Evolutionary conservation across 2,888 invertebrate genomes (phyloP), one percentile per base, ranked within the genome.

Genomic region (Caenorhabditis drosophilae): DNA sequence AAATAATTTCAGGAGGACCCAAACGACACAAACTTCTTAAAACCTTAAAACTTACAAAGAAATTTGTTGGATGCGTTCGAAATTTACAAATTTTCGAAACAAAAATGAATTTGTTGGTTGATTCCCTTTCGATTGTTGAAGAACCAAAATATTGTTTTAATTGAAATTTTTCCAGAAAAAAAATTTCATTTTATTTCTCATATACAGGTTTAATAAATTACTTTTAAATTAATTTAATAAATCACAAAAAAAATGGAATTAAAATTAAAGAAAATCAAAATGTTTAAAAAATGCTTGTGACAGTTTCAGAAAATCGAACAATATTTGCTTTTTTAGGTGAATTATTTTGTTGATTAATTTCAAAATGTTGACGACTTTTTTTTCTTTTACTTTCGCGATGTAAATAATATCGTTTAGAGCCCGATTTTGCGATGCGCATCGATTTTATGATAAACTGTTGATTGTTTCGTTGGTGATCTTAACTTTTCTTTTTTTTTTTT

Each of bases 61-160:
- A 56, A 47, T 69, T 64, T 16, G 64, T 69, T 11, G 69, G 69
- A 15, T 69, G 69, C 36, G 50, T 69, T 15, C 41, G 48, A 31
- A 64, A 60, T 40, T 31, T 69, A 48, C 36, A 45, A 31, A 61
- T 69, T 1, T 53, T 64, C 27, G 53, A 47, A 23, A 50, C 41
- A 22, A 45, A 47, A 22, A 45, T 69, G 9, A 54, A 69, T 27
- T 25, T 64, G 25, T 35, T 69, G 4, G 38, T 44, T 2, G 64
- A 69, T 45, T 54, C 69, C 20, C 12, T 69, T 35, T 50, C 46
- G 12, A 41, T 41, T 2, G 26, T 63, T 9, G 57, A 57, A 38
- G 48, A 55, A 11, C 63, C 63, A 22, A 63, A 63, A 31, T 63
- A 63, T 49, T 63, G 63, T 25, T 47, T 56, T 40, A 57, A 57